These are phyloP conservation scores for Hestina assimilis DNA, from an alignment of 1,140 invertebrate species.

Conservation along the genomic window DNA sequence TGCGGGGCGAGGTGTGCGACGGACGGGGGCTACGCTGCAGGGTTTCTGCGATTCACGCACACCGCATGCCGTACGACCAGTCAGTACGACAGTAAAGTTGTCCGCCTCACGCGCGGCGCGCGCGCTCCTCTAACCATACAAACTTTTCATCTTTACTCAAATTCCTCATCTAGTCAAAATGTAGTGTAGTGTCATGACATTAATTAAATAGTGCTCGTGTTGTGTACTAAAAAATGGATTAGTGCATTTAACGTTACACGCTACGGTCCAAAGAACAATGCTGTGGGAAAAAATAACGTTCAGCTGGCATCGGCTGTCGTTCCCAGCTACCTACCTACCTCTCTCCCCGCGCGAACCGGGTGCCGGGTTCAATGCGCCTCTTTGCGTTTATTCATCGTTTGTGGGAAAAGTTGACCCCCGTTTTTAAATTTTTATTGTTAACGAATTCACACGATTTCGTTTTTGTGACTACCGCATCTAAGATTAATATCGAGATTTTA, in stretches of 20 bases:
- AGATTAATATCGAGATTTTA: slow-evolving; percentile 30
- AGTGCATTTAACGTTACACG: slow-evolving; percentile 51
- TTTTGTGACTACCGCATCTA: slow-evolving; percentile 59
- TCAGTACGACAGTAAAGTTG: slow-evolving; percentile 63
- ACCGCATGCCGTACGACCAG: slow-evolving; percentile 42
- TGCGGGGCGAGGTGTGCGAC: slow-evolving; percentile 48
- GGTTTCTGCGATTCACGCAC: slow-evolving; percentile 60
- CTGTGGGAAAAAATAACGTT: slow-evolving; percentile 79
- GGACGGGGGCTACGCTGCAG: slow-evolving; percentile 50
- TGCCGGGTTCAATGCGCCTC: slow-evolving; percentile 76
- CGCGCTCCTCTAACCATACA: slow-evolving; percentile 46
- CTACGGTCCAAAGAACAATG: slow-evolving; percentile 77
- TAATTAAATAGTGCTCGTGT: slow-evolving; percentile 35
- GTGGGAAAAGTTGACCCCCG: slow-evolving; percentile 77
- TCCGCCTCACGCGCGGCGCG: slow-evolving; percentile 67
- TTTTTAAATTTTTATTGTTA: slow-evolving; percentile 75
- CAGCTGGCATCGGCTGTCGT: slow-evolving; percentile 76
- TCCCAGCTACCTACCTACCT: slow-evolving; percentile 74
- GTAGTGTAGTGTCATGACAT: slow-evolving; percentile 38
- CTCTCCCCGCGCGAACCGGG: slow-evolving; percentile 68
- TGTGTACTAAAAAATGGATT: slow-evolving; percentile 46
- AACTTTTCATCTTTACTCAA: slow-evolving; percentile 46
- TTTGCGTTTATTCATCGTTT: slow-evolving; percentile 77
- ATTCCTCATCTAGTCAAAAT: slow-evolving; percentile 56
- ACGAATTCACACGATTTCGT: slow-evolving; percentile 73